These are phyloP conservation scores for Anolis sagrei DNA, from an alignment of 2,113 vertebrate genomes.

Conservation along the genomic window DNA sequence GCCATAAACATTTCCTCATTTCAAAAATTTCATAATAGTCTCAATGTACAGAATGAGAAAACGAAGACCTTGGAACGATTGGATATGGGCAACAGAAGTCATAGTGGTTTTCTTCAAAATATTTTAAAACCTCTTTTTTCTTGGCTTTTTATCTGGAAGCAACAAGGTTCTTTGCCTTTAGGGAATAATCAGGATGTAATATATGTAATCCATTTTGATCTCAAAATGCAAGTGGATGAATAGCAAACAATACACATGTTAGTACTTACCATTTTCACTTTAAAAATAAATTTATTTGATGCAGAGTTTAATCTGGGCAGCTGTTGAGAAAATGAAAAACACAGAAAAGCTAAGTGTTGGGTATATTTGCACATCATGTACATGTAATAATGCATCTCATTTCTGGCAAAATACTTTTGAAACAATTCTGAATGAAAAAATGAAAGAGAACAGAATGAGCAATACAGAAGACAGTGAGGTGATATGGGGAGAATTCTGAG, in stretches of 20 bases:
- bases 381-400: background rate
- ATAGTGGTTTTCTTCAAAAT: no score
- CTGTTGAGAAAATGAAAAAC: slow-evolving; percentile 31
- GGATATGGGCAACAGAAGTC: no score
- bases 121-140: no score
- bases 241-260: slow-evolving; percentile 19
- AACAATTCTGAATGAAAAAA: background rate
- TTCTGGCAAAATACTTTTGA: background rate
- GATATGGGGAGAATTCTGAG: no score
- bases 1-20: no score
- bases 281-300: slow-evolving; percentile 41
- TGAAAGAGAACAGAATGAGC: background rate
- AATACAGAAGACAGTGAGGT: no score
- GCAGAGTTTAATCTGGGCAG: slow-evolving; percentile 40
- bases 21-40: no score
- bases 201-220: background rate
- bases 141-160: background rate
- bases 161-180: background rate
- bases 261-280: slow-evolving; percentile 69
- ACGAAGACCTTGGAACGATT: no score
- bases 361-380: background rate
- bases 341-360: background rate
- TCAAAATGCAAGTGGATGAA: background rate
- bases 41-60: no score
- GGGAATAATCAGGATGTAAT: no score